A percentile compares a stretch with the other conserved stretches of the same genome.
Evolutionary conservation across 2,888 invertebrate species (phyloP).

Genomic region (Melanostoma scalare): DNA sequence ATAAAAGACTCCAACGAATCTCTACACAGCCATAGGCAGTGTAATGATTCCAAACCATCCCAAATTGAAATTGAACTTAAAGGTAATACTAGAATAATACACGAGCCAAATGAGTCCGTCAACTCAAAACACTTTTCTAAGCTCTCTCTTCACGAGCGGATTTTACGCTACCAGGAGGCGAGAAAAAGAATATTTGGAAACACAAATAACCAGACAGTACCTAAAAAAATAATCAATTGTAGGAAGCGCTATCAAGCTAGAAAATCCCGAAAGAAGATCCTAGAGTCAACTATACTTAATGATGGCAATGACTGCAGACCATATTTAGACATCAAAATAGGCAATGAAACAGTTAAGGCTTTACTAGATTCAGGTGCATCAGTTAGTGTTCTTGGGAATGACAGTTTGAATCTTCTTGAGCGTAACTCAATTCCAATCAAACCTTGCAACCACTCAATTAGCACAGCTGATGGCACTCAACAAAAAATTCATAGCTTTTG

Average conservation of each 20-base stretch:
- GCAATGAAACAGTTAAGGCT: neutral
- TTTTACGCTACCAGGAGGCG: neutral
- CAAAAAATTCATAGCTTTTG: slow-evolving; percentile 15
- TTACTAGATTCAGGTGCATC: neutral
- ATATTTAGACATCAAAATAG: neutral
- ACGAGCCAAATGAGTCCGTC: no score
- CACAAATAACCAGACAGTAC: neutral
- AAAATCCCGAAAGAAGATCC: neutral
- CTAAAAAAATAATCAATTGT: neutral
- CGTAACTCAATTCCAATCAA: slow-evolving; percentile 3
- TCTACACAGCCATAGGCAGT: neutral
- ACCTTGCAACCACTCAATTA: neutral
- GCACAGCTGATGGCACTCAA: slow-evolving; percentile 19
- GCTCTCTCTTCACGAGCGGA: slow-evolving; percentile 4
- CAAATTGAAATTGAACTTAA: neutral
- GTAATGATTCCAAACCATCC: neutral
- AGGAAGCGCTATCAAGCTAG: neutral
- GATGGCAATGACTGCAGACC: neutral
- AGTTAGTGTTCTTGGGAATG: slow-evolving; percentile 15
- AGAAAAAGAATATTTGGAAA: neutral
- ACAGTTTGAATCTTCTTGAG: neutral
- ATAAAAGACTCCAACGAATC: neutral
- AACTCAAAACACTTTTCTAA: slow-evolving; percentile 1
- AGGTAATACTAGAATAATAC: no score
- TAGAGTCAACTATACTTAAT: neutral